These are phyloP conservation scores for Tethea ocularis DNA, from an alignment of 2,888 invertebrate species.

Conservation along the genomic window DNA sequence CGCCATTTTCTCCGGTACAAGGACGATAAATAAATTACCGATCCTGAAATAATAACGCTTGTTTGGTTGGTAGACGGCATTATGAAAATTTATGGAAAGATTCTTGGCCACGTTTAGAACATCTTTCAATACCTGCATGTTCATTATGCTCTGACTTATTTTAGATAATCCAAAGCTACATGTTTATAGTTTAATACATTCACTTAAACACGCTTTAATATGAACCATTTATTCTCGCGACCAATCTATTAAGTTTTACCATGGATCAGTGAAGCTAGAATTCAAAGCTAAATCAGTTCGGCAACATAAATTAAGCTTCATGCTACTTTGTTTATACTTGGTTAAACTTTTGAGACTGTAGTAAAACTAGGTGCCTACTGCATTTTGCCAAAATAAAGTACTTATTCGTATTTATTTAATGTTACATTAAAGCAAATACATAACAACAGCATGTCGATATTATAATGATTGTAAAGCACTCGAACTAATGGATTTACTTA, in stretches of 20 bases:
- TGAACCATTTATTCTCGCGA: not conserved
- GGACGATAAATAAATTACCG: conserved; percentile 11
- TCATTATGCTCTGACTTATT: not conserved
- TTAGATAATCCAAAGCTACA: not conserved
- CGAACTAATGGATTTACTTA: not conserved
- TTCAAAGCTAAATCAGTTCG: not conserved
- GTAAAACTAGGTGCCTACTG: not conserved
- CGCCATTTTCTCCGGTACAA: conserved; percentile 6
- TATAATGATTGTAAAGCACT: not conserved
- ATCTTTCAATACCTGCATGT: conserved; percentile 5
- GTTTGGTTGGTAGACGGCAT: conserved; percentile 11
- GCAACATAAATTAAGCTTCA: not conserved
- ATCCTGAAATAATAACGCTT: conserved; percentile 14
- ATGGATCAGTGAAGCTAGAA: not conserved
- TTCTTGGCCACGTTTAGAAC: conserved; percentile 1
- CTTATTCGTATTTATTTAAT: too few relatives aligned
- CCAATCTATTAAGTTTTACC: not conserved
- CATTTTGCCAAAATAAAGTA: not conserved
- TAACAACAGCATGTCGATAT: not conserved
- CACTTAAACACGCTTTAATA: not conserved
- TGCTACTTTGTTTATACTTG: not conserved
- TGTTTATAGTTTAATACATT: not conserved
- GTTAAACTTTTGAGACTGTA: not conserved
- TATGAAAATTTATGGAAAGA: conserved; percentile 12
- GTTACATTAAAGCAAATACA: not conserved